Conservation (phyloP, 2,888 invertebrate species). For the Brachyopa scutellaris region DNA sequence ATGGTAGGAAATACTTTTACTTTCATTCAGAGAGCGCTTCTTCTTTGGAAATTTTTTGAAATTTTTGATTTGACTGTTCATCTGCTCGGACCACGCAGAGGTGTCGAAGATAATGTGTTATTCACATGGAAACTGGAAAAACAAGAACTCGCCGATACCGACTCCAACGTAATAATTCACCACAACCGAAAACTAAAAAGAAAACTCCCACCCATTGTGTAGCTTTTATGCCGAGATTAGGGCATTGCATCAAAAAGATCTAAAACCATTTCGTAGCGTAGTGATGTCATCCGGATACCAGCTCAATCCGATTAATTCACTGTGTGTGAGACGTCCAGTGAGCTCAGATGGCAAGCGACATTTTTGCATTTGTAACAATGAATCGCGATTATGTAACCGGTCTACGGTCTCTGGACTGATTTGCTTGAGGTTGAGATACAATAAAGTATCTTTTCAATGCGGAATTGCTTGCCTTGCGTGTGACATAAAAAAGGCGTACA, state of each 20-base stretch:
- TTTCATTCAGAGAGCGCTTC: constrained; percentile 58
- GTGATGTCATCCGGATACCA: constrained; percentile 61
- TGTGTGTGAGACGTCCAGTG: not conserved
- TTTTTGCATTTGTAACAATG: constrained; percentile 30
- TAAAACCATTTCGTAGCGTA: constrained; percentile 11
- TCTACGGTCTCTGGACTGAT: constrained; percentile 15
- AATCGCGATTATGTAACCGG: constrained; percentile 48
- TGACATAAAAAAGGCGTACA: constrained; percentile 35
- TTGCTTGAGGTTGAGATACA: constrained; percentile 18
- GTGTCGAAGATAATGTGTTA: constrained; percentile 26
- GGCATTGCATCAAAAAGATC: constrained; percentile 16
- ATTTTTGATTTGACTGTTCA: no score
- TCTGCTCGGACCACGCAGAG: no score
- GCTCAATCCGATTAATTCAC: constrained; percentile 55
- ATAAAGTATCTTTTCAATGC: constrained; percentile 57
- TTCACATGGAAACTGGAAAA: constrained; percentile 48
- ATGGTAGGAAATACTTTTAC: constrained; percentile 63
- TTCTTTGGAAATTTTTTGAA: constrained; percentile 5
- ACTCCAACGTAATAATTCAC: constrained; percentile 28
- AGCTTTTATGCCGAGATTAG: constrained; percentile 11
- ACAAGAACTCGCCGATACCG: constrained; percentile 4
- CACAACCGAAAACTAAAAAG: constrained; percentile 3
- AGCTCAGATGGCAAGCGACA: not conserved
- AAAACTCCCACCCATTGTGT: constrained; percentile 43
- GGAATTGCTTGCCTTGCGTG: constrained; percentile 44